Conservation (phyloP, 2,113 vertebrate genomes). For the Pterocles gutturalis region DNA sequence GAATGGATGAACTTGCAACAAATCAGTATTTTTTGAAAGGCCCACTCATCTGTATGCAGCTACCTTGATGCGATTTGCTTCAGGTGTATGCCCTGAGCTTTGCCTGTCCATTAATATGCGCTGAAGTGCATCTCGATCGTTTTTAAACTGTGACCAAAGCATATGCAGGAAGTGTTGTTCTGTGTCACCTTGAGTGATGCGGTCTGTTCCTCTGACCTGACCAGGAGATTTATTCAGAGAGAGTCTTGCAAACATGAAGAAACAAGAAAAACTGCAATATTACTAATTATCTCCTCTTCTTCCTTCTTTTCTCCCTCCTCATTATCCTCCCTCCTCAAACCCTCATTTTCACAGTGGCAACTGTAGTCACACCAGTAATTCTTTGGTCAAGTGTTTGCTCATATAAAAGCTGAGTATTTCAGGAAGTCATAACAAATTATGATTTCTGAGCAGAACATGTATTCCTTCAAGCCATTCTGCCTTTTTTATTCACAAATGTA, state of each 20-base stretch:
- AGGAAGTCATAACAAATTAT: neutral
- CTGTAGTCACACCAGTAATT: neutral
- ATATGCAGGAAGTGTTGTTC: neutral
- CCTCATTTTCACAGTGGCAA: conserved; percentile 8
- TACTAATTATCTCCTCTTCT: conserved; percentile 30
- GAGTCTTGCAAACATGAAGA: neutral
- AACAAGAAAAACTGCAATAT: conserved; percentile 6
- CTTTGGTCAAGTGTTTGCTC: neutral
- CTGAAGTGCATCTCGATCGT: neutral
- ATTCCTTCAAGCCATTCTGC: neutral
- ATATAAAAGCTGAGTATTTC: neutral
- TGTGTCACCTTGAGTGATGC: neutral
- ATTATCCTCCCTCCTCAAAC: conserved; percentile 20
- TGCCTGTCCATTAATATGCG: neutral
- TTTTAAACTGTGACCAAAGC: neutral
- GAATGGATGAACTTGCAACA: neutral
- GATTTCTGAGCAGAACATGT: neutral
- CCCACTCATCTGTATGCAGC: neutral
- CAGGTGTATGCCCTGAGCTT: neutral
- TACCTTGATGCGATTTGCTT: neutral
- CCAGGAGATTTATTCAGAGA: neutral
- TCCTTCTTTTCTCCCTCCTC: conserved; percentile 25
- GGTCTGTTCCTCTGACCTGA: neutral
- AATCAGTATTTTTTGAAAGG: neutral
- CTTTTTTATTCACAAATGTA: neutral